Evolutionary conservation across 1,140 invertebrate species (phyloP), one percentile per base, ranked within the genome.

Genomic region (Zaprionus africanus): DNA sequence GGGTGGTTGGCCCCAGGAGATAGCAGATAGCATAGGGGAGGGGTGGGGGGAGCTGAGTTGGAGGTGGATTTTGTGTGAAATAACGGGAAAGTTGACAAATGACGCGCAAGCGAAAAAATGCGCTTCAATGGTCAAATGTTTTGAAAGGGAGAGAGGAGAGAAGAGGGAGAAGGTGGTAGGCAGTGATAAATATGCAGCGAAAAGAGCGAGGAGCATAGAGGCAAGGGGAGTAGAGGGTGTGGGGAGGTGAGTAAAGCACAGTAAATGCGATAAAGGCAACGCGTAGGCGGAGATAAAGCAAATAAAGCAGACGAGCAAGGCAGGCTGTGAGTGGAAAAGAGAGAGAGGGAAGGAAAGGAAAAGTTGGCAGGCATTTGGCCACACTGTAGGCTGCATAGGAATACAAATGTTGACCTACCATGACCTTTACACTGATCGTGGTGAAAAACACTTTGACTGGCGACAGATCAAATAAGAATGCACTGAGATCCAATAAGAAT

Each of bases 111-210:
- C 84, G 68, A 87, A 87, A 87, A 87, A 87, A 88, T 88, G 78
- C 84, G 85, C 84, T 88, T 88, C 81, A 88, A 88, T 88, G 84
- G 85, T 88, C 85, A 88, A 88, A 88, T 88, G 85, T 80, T 87
- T 81, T 69, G 68, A 66, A 17, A n/a, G 13, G 19, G 19, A 22
- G 3, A 0, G 2, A 26, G 24, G n/a, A 22, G 26, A n/a, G n/a
- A 24, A n/a, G 31, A 24, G n/a, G 31, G 19, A 13, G 13, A n/a
- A 5, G 38, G n/a, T 4, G 4, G 19, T 13, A 26, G n/a, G 26
- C 12, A 43, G 41, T 43, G n/a, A 43, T 46, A 46, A 46, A 46
- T 46, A 46, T 46, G 41, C 41, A 17, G n/a, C 41, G 41, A 46
- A 46, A 46, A 46, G 41, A 46, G 41, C n/a, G n/a, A n/a, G 38